Percentiles rank a stretch among this genome's conserved stretches.
Conservation (phyloP, 1,140 invertebrate genomes). For the Atopsyche davidsoni region DNA sequence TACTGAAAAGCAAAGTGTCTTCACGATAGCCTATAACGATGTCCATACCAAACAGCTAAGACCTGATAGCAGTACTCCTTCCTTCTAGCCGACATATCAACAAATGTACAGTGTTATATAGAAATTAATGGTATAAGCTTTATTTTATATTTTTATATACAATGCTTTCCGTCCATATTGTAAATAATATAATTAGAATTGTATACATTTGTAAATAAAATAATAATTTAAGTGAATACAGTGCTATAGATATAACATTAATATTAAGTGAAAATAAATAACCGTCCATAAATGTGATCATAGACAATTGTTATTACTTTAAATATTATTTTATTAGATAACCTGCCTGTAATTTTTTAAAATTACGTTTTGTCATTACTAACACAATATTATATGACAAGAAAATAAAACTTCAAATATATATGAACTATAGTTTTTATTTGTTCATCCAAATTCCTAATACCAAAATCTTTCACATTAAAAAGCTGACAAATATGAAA, state of each 20-base stretch:
- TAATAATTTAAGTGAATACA: slow-evolving; percentile 19
- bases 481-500: no score
- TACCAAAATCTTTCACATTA: no score
- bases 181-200: no score
- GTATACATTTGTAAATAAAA: no score
- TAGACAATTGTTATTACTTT: slow-evolving; percentile 9
- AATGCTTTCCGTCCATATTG: no score
- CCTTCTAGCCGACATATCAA: slow-evolving; percentile 34
- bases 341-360: slow-evolving; percentile 11
- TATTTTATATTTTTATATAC: slow-evolving; percentile 29
- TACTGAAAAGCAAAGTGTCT: slow-evolving; percentile 88
- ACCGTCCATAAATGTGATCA: slow-evolving; percentile 26
- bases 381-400: not conserved
- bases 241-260: slow-evolving; percentile 14
- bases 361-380: not conserved
- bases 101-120: slow-evolving; percentile 14
- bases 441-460: not conserved
- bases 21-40: slow-evolving; percentile 87
- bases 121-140: slow-evolving; percentile 17
- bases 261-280: slow-evolving; percentile 4
- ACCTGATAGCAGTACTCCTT: slow-evolving; percentile 48
- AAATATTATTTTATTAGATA: slow-evolving; percentile 6
- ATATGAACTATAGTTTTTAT: not conserved
- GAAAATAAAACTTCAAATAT: not conserved
- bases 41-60: slow-evolving; percentile 54